A percentile compares a stretch with the other conserved stretches of the same genome.
These are phyloP conservation scores for Hystrix cristata DNA, from an alignment of 2,113 vertebrate genomes.

Conservation along the genomic window DNA sequence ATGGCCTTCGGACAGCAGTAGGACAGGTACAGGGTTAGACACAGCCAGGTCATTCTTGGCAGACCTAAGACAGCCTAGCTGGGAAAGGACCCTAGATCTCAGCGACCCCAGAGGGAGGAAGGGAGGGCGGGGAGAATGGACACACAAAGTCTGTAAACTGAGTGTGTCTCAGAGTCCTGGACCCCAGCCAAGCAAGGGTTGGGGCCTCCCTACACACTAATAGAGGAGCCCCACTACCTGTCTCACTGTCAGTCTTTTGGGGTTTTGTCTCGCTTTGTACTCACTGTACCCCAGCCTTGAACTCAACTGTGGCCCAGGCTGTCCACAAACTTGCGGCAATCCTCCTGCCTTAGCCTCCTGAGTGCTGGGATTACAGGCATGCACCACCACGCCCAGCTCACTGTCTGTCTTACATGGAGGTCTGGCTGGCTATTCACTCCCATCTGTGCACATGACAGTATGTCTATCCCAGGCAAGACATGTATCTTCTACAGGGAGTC, in stretches of 20 bases:
- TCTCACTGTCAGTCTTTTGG: background rate
- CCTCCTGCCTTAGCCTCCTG: background rate
- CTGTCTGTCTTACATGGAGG: background rate
- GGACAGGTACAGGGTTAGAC: background rate
- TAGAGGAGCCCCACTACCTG: background rate
- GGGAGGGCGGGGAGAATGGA: background rate
- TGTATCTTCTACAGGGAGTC: conserved; percentile 22
- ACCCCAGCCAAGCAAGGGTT: background rate
- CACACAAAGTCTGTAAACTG: background rate
- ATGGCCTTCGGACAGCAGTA: background rate
- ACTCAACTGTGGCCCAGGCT: too few species aligned
- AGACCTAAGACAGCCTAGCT: background rate
- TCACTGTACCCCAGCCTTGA: too few species aligned
- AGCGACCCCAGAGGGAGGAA: background rate
- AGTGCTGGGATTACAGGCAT: background rate
- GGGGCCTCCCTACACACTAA: conserved; percentile 1
- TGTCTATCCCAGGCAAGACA: background rate
- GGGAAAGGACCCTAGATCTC: background rate
- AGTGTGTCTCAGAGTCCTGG: conserved; percentile 14
- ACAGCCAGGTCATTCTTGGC: background rate
- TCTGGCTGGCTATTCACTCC: conserved; percentile 25
- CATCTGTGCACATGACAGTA: background rate
- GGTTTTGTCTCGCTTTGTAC: too few species aligned
- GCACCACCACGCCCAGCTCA: background rate
- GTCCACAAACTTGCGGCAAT: too few species aligned